Evolutionary conservation across 2,888 invertebrate species (phyloP).

Genomic region (Panzeria rudis): DNA sequence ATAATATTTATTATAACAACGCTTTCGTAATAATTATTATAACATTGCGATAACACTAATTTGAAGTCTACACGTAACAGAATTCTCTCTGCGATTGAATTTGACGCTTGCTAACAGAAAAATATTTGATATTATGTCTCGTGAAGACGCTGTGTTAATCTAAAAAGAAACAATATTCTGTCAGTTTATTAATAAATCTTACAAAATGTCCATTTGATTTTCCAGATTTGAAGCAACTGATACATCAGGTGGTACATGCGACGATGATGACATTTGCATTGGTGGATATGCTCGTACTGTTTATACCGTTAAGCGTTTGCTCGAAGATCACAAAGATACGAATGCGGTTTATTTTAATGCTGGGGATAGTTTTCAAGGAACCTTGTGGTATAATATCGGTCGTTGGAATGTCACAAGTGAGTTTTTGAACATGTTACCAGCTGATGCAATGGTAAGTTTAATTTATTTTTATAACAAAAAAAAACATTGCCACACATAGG

Average conservation of each 20-base stretch:
- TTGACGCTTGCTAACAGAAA: no score
- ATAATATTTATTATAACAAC: no score
- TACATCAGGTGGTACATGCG: slow-evolving; percentile 85
- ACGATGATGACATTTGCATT: slow-evolving; percentile 85
- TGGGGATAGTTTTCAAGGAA: slow-evolving; percentile 94
- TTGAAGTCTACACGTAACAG: no score
- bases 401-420: slow-evolving; percentile 89
- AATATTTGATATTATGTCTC: no score
- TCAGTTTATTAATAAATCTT: no score
- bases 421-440: slow-evolving; percentile 90
- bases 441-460: slow-evolving; percentile 89
- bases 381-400: slow-evolving; percentile 91
- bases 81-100: no score
- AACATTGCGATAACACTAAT: no score
- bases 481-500: background rate
- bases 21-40: no score
- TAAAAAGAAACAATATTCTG: no score
- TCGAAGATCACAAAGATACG: slow-evolving; percentile 82
- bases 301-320: slow-evolving; percentile 84
- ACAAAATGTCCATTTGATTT: slow-evolving; percentile 38
- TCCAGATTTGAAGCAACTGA: slow-evolving; percentile 87
- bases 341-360: slow-evolving; percentile 90
- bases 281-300: slow-evolving; percentile 89
- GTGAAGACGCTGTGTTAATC: no score
- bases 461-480: background rate